phyloP scores from a whole-genome alignment of 2,888 invertebrate species.

The Agonopterix alstromeriana region DNA sequence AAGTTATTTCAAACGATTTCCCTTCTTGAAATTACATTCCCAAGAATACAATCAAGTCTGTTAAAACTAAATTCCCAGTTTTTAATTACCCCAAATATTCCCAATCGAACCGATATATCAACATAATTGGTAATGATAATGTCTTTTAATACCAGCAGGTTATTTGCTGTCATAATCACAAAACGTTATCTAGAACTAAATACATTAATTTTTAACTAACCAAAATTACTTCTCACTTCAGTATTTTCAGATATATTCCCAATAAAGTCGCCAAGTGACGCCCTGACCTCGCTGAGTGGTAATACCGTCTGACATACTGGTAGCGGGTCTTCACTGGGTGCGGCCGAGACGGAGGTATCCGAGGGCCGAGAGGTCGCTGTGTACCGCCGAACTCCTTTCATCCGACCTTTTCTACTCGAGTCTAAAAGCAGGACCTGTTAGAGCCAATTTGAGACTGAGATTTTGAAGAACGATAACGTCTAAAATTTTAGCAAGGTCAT shows the following conservation, averaged over 20 bases:
- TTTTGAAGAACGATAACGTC: conserved; percentile 5
- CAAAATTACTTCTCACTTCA: neutral
- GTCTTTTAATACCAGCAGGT: too few species aligned
- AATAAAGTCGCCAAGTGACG: conserved; percentile 4
- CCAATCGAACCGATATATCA: neutral
- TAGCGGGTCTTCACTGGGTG: conserved; percentile 69
- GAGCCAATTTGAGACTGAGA: conserved; percentile 57
- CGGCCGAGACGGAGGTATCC: conserved; percentile 68
- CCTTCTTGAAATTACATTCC: too few species aligned
- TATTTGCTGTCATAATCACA: too few species aligned
- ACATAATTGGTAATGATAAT: neutral
- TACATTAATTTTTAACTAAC: neutral
- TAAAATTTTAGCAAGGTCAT: too few species aligned
- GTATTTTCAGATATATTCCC: too few species aligned
- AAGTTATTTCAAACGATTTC: too few species aligned
- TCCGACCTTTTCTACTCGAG: conserved; percentile 66
- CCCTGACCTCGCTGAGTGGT: conserved; percentile 57
- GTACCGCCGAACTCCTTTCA: conserved; percentile 58
- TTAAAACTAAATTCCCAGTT: too few species aligned
- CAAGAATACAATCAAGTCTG: too few species aligned
- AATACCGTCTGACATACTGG: conserved; percentile 64
- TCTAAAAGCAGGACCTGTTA: conserved; percentile 75
- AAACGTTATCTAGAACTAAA: neutral
- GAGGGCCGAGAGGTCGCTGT: conserved; percentile 68
- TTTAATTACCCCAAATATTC: too few species aligned